Evolutionary conservation across 1,140 invertebrate genomes (phyloP), one percentile per base, ranked within the genome.

Genomic region (Penaeus indicus): DNA sequence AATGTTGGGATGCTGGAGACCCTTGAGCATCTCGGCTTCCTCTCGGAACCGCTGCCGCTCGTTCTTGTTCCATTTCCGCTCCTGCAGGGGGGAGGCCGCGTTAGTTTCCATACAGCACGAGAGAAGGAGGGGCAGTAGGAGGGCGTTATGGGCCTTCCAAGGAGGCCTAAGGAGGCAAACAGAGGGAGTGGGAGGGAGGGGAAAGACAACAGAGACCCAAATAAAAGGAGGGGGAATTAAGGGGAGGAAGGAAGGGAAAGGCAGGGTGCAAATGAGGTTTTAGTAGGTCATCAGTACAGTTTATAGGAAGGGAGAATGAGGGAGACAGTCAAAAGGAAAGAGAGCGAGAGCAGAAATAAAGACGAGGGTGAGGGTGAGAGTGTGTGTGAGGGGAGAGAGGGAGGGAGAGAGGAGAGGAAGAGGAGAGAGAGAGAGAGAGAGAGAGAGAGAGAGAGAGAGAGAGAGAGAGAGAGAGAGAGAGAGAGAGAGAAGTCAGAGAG

Each of bases 11-110:
- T 99, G 99, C 93, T 99, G 98, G 22, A 99, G 94, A 91, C 98
- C 98, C 94, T 99, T 99, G 89, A 99, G 94, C 99, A 99, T 99
- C 94, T 99, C 98, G 27, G 98, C 98, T 93, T 99, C 99, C 93
- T 99, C 99, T 63, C 98, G 95, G 94, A 88, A 88, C 88, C 99
- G 94, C 91, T 98, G 96, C 90, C 98, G 94, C 93, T 99, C 99
- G 85, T 92, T 93, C 92, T 94, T 95, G 89, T 94, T 94, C 92
- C 86, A 88, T 88, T 88, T 88, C 7, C 86, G 81, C 32, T 88
- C 86, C 86, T 88, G 81, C 18, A 61, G 13, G 61, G 7, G 27
- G 1, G 60, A 82, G 47, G 47, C 47, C 1, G 47, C 8, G 47
- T 54, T 54, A 54, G 47, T 54, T 10, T 54, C 47, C 47, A 54